These are phyloP conservation scores for Ophthalmolycus amberensis DNA, from an alignment of 2,113 vertebrate genomes.

Conservation along the genomic window DNA sequence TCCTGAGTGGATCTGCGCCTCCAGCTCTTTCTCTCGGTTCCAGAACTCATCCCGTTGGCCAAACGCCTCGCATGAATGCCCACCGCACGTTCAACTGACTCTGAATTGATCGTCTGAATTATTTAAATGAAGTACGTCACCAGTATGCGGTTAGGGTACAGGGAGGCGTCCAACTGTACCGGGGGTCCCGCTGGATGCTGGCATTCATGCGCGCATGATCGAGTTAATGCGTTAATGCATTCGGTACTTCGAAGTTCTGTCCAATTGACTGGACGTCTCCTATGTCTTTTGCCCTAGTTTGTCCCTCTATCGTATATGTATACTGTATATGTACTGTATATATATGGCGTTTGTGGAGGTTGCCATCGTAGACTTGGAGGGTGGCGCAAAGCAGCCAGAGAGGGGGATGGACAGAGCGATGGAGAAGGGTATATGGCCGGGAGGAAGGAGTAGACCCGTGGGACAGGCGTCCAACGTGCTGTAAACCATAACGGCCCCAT, in stretches of 20 bases:
- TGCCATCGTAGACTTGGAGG: constrained; percentile 1
- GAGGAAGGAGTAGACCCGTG: constrained; percentile 64
- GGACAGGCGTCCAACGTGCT: constrained; percentile 66
- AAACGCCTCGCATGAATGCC: neutral
- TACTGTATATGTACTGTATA: too few relatives aligned
- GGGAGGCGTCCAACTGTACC: neutral
- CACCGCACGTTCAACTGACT: constrained; percentile 21
- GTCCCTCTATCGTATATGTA: neutral
- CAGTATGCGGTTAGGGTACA: neutral
- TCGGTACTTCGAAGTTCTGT: constrained; percentile 15
- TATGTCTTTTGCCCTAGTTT: neutral
- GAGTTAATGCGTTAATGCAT: constrained; percentile 43
- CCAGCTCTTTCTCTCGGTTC: neutral
- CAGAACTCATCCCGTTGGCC: neutral
- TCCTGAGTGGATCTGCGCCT: neutral
- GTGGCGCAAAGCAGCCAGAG: neutral
- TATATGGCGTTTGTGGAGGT: neutral
- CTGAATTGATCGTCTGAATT: constrained; percentile 59
- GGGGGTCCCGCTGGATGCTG: neutral
- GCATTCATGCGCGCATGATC: constrained; percentile 34
- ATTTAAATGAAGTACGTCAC: constrained; percentile 42
- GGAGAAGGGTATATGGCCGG: constrained; percentile 18
- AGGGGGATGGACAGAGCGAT: constrained; percentile 49
- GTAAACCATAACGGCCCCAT: constrained; percentile 75
- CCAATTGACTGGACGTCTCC: constrained; percentile 21